phyloP scores from a whole-genome alignment of 2,113 vertebrate genomes.

The Misgurnus anguillicaudatus region DNA sequence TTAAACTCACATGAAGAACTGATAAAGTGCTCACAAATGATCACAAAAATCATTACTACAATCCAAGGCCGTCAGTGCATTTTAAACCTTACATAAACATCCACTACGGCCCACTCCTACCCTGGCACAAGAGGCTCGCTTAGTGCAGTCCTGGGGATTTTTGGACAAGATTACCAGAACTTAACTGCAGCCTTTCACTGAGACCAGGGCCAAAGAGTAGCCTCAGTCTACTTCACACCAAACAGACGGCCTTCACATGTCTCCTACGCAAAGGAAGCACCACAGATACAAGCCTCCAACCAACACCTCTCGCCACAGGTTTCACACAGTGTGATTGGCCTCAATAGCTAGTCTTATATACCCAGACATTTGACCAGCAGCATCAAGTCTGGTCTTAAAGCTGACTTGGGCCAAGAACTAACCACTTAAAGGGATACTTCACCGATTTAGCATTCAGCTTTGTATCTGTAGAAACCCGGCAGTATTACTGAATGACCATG shows the following conservation, averaged over 20 bases:
- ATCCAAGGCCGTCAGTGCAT: background rate
- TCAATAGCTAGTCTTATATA: background rate
- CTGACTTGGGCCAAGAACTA: too few relatives aligned
- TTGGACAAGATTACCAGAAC: constrained; percentile 35
- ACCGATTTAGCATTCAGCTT: too few relatives aligned
- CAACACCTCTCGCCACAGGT: background rate
- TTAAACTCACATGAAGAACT: too few relatives aligned
- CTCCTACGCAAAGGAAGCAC: background rate
- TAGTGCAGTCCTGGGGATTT: background rate
- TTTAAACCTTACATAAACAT: background rate
- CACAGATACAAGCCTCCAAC: background rate
- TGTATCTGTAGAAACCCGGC: too few relatives aligned
- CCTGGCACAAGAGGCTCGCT: constrained; percentile 1
- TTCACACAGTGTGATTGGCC: background rate
- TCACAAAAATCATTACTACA: constrained; percentile 24
- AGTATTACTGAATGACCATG: too few relatives aligned
- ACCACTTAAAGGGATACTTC: too few relatives aligned
- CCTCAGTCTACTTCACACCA: constrained; percentile 30
- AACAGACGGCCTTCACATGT: background rate
- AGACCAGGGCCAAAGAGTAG: constrained; percentile 27
- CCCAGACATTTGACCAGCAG: too few relatives aligned
- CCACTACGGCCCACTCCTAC: background rate
- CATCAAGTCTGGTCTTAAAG: too few relatives aligned
- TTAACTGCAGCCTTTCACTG: constrained; percentile 15
- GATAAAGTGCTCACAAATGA: too few relatives aligned